Evolutionary conservation across 1,140 invertebrate species (phyloP).

Genomic region (Drepana arcuata): DNA sequence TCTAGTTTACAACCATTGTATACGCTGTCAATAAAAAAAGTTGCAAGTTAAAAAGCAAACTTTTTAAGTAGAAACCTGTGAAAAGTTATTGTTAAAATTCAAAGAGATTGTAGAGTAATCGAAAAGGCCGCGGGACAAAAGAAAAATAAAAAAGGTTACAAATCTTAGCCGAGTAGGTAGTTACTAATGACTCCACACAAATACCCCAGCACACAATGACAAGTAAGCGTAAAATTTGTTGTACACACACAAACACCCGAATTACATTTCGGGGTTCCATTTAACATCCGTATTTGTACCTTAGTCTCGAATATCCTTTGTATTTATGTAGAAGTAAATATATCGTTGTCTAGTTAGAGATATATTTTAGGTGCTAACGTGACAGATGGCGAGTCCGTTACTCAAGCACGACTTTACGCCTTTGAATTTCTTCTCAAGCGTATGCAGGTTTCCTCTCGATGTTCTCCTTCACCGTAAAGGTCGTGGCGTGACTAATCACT

Average conservation of each 20-base stretch:
- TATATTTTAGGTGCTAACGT: too few relatives aligned
- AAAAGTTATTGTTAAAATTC: background rate
- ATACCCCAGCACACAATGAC: constrained; percentile 26
- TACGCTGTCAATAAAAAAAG: background rate
- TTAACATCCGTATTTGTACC: too few relatives aligned
- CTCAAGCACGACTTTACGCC: too few relatives aligned
- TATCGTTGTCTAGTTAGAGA: too few relatives aligned
- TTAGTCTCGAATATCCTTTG: too few relatives aligned
- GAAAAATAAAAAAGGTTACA: constrained; percentile 18
- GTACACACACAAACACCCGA: constrained; percentile 16
- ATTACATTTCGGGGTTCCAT: constrained; percentile 12
- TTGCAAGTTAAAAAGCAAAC: background rate
- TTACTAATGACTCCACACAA: constrained; percentile 31
- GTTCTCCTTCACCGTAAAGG: too few relatives aligned
- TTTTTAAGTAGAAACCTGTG: background rate
- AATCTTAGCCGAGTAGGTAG: constrained; percentile 18
- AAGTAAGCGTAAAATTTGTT: constrained; percentile 37
- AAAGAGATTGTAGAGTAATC: constrained; percentile 3
- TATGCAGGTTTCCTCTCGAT: too few relatives aligned
- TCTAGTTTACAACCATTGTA: too few relatives aligned
- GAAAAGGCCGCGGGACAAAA: constrained; percentile 3
- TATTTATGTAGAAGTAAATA: too few relatives aligned
- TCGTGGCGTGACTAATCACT: too few relatives aligned
- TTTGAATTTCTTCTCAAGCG: too few relatives aligned
- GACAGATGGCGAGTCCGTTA: too few relatives aligned